These are phyloP conservation scores for Eublepharis macularius DNA, from an alignment of 2,113 vertebrate genomes.

Conservation along the genomic window DNA sequence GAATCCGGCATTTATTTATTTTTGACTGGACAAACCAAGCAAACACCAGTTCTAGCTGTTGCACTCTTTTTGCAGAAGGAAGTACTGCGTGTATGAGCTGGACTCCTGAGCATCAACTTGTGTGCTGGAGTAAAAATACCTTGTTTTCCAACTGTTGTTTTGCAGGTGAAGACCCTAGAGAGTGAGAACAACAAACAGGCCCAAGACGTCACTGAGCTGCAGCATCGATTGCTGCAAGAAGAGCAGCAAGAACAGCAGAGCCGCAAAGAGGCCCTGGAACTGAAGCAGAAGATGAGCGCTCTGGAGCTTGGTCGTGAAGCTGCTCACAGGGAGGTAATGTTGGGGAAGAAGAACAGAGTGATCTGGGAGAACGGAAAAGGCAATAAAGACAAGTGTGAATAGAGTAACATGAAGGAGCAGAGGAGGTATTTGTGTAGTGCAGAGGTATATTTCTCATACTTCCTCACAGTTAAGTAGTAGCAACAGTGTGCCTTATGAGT, in stretches of 20 bases:
- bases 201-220: conserved; percentile 73
- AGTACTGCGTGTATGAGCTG: too few species aligned
- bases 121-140: neutral
- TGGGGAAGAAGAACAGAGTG: neutral
- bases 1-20: neutral
- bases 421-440: neutral
- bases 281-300: conserved; percentile 72
- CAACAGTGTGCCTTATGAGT: neutral
- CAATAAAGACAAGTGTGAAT: neutral
- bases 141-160: accelerated
- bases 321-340: conserved; percentile 77
- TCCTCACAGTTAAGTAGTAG: neutral
- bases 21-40: neutral
- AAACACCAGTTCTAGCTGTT: neutral
- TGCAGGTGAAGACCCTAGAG: conserved; percentile 79
- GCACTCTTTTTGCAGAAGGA: neutral
- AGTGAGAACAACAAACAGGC: conserved; percentile 70
- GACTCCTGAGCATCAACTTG: too few species aligned
- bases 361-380: neutral
- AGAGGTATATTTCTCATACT: neutral
- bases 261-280: conserved; percentile 59
- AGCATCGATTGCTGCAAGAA: conserved; percentile 69
- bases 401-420: neutral
- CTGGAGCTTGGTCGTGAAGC: conserved; percentile 72
- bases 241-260: conserved; percentile 73